phyloP scores from a whole-genome alignment of 2,113 vertebrate genomes.

The Vulpes ferrilata region DNA sequence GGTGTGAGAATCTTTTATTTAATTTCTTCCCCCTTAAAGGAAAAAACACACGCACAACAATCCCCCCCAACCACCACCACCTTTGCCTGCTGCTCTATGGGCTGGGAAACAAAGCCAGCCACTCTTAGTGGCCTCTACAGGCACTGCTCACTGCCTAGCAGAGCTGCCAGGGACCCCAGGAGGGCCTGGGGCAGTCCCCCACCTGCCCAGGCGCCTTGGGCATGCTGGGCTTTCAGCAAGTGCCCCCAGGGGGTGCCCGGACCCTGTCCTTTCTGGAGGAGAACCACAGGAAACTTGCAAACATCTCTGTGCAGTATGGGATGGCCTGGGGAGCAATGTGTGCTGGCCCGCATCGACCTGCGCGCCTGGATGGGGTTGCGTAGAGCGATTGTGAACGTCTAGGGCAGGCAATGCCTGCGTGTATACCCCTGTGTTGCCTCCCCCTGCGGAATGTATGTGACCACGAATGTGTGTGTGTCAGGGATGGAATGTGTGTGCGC shows the following conservation, averaged over 20 bases:
- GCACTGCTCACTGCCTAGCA: not conserved
- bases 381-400: not conserved
- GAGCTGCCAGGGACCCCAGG: not conserved
- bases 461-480: slow-evolving; percentile 55
- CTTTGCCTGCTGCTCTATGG: not conserved
- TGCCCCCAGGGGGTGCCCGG: not conserved
- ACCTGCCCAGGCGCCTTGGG: not conserved
- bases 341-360: not conserved
- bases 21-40: slow-evolving; percentile 78
- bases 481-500: slow-evolving; percentile 71
- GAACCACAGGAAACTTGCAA: not conserved
- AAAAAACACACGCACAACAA: slow-evolving; percentile 46
- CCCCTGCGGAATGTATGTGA: slow-evolving; percentile 10
- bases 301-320: not conserved
- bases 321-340: not conserved
- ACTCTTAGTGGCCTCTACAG: not conserved
- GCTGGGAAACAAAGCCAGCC: slow-evolving; percentile 60
- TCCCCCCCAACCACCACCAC: not conserved
- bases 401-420: not conserved
- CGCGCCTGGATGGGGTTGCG: too few relatives aligned
- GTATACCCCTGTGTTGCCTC: slow-evolving; percentile 17
- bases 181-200: not conserved
- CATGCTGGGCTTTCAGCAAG: not conserved
- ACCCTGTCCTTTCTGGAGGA: not conserved
- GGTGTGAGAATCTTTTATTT: slow-evolving; percentile 87